These are phyloP conservation scores for Drosophila mojavensis DNA, from an alignment of 1,140 invertebrate genomes.

Conservation along the genomic window DNA sequence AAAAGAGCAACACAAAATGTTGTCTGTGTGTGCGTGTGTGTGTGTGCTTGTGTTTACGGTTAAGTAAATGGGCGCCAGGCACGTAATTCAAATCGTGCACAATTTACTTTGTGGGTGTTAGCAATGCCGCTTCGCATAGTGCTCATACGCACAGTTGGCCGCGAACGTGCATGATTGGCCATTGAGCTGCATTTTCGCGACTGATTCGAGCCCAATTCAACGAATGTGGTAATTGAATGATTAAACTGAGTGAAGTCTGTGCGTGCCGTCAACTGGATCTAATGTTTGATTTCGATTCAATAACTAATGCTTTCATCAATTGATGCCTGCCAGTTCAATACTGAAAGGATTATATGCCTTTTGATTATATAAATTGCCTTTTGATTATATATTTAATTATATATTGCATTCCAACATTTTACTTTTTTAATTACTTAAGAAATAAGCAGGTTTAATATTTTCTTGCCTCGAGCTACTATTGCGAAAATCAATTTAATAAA, in stretches of 20 bases:
- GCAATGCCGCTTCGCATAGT: constrained; percentile 31
- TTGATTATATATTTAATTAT: too few species aligned
- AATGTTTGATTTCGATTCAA: background rate
- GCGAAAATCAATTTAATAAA: background rate
- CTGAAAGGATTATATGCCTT: too few species aligned
- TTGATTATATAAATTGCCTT: too few species aligned
- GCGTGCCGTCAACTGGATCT: background rate
- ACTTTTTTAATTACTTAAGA: too few species aligned
- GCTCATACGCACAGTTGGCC: constrained; percentile 29
- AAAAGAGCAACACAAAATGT: background rate
- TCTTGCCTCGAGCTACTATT: background rate
- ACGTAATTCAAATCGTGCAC: constrained; percentile 45
- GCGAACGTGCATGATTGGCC: background rate
- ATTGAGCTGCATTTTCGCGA: constrained; percentile 7
- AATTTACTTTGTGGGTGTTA: constrained; percentile 45
- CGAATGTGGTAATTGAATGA: background rate
- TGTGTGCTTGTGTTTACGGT: constrained; percentile 6
- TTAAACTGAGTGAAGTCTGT: background rate
- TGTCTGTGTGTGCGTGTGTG: background rate
- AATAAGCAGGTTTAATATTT: background rate
- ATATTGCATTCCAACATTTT: too few species aligned
- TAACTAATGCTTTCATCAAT: too few species aligned
- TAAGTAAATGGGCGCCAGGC: constrained; percentile 29
- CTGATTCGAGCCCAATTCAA: constrained; percentile 7
- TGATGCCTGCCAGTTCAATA: too few species aligned